Conservation (phyloP, 2,113 vertebrate genomes). For the Myrmophylax atrothorax region DNA sequence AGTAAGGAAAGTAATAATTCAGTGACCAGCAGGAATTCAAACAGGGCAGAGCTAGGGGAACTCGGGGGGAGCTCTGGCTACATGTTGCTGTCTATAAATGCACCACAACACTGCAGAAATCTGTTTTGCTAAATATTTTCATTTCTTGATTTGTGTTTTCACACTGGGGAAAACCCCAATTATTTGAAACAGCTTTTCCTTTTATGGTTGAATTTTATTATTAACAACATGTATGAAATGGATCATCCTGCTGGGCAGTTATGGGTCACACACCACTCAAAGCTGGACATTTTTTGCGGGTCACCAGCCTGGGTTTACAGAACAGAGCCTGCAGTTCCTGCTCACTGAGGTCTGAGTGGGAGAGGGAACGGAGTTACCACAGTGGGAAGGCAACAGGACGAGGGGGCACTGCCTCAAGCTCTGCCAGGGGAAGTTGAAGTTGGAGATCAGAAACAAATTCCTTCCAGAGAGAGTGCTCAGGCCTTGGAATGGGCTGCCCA, state of each 20-base stretch:
- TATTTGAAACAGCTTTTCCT: neutral
- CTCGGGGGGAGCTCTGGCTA: neutral
- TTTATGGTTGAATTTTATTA: neutral
- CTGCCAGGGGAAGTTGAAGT: too few species aligned
- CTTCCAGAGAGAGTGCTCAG: too few species aligned
- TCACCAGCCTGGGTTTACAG: neutral
- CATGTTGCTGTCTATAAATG: neutral
- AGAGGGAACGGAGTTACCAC: neutral
- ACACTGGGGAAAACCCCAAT: neutral
- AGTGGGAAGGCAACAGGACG: neutral
- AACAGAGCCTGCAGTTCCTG: neutral
- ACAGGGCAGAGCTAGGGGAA: neutral
- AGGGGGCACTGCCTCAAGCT: too few species aligned
- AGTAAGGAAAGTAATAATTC: conserved; percentile 30
- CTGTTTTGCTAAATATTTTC: neutral
- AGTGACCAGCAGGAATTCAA: conserved; percentile 45
- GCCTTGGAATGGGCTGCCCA: too few species aligned
- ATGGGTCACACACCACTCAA: neutral
- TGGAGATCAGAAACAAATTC: too few species aligned
- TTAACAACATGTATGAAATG: neutral
- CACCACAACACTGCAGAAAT: neutral
- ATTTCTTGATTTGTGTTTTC: neutral
- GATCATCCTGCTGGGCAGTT: neutral
- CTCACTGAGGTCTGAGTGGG: neutral
- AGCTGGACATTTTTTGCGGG: fast-evolving